These are phyloP conservation scores for Enteromius afrohamiltoni DNA, from an alignment of 2,797 vertebrate species.

Conservation along the genomic window DNA sequence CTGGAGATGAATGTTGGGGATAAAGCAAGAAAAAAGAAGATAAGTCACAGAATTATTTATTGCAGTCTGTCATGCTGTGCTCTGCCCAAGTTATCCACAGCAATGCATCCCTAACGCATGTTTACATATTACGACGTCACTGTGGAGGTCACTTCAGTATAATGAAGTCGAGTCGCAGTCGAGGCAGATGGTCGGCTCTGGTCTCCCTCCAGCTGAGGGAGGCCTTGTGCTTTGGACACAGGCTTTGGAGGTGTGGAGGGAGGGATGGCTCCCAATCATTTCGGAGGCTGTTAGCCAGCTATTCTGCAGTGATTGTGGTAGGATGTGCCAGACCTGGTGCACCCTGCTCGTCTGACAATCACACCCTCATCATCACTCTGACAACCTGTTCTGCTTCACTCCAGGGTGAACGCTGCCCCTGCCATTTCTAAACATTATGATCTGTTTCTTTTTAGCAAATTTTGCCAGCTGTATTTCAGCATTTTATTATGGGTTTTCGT, in stretches of 20 bases:
- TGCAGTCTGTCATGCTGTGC: not conserved
- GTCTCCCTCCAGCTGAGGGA: constrained; percentile 31
- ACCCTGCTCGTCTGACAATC: constrained; percentile 34
- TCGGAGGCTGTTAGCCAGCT: constrained; percentile 38
- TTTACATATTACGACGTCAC: constrained; percentile 18
- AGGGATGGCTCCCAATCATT: constrained; percentile 34
- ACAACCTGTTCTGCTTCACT: constrained; percentile 41
- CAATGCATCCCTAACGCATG: not conserved
- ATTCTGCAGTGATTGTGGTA: constrained; percentile 39
- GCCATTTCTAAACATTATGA: constrained; percentile 25
- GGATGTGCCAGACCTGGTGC: constrained; percentile 31
- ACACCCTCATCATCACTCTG: constrained; percentile 34
- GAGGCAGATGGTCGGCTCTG: constrained; percentile 34
- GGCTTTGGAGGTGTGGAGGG: constrained; percentile 28
- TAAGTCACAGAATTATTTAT: constrained; percentile 15
- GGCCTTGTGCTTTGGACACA: constrained; percentile 41
- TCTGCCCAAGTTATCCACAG: not conserved
- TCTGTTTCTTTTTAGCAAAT: constrained; percentile 26
- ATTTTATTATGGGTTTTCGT: not conserved
- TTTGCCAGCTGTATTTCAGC: not conserved
- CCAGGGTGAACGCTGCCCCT: constrained; percentile 34
- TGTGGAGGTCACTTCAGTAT: constrained; percentile 32
- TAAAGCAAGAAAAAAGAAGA: constrained; percentile 16
- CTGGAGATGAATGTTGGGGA: constrained; percentile 29
- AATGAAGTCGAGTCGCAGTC: not conserved